A percentile compares a stretch with the other conserved stretches of the same genome.
Conservation (phyloP, 1,140 invertebrate species). For the Meteorus sp. region DNA sequence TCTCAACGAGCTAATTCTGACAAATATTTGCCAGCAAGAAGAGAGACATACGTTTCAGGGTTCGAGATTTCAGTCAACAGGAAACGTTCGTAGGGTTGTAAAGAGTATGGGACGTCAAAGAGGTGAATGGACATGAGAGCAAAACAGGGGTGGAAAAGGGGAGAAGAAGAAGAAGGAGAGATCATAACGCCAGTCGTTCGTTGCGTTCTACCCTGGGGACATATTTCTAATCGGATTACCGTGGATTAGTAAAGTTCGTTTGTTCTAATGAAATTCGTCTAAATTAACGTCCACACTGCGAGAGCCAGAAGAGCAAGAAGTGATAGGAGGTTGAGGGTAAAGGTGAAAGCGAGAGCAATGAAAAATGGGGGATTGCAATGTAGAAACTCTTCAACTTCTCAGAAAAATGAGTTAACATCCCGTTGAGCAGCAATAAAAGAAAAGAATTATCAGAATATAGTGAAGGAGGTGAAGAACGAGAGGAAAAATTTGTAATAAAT, state of each 20-base stretch:
- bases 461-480: no score
- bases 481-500: no score
- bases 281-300: conserved; percentile 48
- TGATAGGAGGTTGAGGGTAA: neutral
- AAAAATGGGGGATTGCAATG: neutral
- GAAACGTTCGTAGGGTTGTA: conserved; percentile 11
- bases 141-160: conserved; percentile 25
- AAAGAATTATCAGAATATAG: no score
- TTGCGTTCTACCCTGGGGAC: conserved; percentile 42
- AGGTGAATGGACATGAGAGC: conserved; percentile 18
- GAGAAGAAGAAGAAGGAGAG: conserved; percentile 30
- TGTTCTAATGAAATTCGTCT: conserved; percentile 61
- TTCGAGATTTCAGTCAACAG: conserved; percentile 25
- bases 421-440: no score
- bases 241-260: conserved; percentile 60
- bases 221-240: conserved; percentile 61
- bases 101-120: conserved; percentile 16
- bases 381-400: no score
- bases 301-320: conserved; percentile 7
- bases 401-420: neutral
- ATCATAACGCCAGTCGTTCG: conserved; percentile 9
- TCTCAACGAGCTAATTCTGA: conserved; percentile 45
- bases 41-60: conserved; percentile 30
- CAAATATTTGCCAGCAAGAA: conserved; percentile 51
- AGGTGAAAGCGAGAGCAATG: no score